Percentiles rank a stretch among this genome's conserved stretches.
Conservation (phyloP, 2,888 invertebrate species). For the Ectemnius lituratus region DNA sequence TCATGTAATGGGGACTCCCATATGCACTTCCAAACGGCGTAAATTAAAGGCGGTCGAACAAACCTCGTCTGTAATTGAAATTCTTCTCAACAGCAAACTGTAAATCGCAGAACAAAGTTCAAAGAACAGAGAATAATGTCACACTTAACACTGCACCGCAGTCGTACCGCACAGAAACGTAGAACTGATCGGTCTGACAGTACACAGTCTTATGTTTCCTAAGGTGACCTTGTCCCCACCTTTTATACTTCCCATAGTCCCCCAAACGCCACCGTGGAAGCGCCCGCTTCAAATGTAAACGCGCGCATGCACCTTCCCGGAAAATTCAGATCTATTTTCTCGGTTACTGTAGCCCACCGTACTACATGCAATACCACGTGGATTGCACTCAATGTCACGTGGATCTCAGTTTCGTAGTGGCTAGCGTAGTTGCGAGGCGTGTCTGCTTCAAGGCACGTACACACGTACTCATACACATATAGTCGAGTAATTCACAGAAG, state of each 20-base stretch:
- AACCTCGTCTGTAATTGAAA: constrained; percentile 27
- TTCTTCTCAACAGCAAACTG: background rate
- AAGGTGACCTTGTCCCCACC: constrained; percentile 74
- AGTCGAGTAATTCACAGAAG: constrained; percentile 30
- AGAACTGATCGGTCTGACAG: constrained; percentile 66
- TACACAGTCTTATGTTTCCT: constrained; percentile 63
- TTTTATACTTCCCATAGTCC: constrained; percentile 61
- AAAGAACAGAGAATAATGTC: background rate
- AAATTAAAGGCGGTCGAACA: constrained; percentile 6
- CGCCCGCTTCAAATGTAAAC: constrained; percentile 7
- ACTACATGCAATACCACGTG: no score
- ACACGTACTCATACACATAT: no score
- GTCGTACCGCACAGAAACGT: constrained; percentile 6
- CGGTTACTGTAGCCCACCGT: background rate
- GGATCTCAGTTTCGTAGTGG: background rate
- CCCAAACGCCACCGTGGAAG: constrained; percentile 16
- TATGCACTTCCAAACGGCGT: no score
- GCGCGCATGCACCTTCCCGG: background rate
- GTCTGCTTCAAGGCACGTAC: constrained; percentile 27
- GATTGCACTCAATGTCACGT: background rate
- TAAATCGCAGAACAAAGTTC: background rate
- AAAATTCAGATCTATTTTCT: background rate
- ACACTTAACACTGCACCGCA: constrained; percentile 5
- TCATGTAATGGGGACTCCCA: no score
- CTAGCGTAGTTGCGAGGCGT: constrained; percentile 11